These are phyloP conservation scores for Lepus townsendii DNA, from an alignment of 2,797 vertebrate species.

Conservation along the genomic window DNA sequence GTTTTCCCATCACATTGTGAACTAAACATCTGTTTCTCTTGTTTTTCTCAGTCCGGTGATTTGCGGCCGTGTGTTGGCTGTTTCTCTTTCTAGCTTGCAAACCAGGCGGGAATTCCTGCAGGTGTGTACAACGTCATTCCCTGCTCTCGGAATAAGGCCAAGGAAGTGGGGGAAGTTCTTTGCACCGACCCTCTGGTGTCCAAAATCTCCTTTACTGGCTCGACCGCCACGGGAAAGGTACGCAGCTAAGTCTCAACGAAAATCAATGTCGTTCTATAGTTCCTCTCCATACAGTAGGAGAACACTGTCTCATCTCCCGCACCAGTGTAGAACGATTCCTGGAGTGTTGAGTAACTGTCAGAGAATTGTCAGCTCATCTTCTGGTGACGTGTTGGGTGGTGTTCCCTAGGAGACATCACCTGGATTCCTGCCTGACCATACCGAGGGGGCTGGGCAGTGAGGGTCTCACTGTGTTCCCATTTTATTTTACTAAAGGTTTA, in stretches of 20 bases:
- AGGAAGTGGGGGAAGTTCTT: conserved; percentile 93
- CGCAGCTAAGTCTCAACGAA: not conserved
- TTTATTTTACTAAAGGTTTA: no score
- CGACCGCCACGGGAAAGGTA: conserved; percentile 97
- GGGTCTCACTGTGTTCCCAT: not conserved
- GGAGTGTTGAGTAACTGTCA: not conserved
- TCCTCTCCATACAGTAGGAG: not conserved
- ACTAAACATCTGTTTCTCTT: no score
- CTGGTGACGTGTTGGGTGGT: not conserved
- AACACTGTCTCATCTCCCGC: not conserved
- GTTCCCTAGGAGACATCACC: not conserved
- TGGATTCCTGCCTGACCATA: not conserved
- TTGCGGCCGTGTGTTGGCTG: not conserved
- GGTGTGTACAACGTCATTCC: conserved; percentile 97
- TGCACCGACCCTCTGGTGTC: conserved; percentile 95
- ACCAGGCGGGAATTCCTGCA: conserved; percentile 95
- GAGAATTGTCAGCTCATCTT: no score
- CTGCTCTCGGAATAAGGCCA: conserved; percentile 93
- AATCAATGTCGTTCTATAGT: not conserved
- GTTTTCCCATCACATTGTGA: not conserved
- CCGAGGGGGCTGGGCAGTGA: rapidly evolving
- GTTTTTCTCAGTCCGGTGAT: not conserved
- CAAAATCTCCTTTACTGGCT: conserved; percentile 98
- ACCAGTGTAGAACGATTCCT: not conserved
- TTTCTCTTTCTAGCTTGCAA: conserved; percentile 92